These are phyloP conservation scores for Dendrolimus houi DNA, from an alignment of 2,888 invertebrate genomes.

Conservation along the genomic window DNA sequence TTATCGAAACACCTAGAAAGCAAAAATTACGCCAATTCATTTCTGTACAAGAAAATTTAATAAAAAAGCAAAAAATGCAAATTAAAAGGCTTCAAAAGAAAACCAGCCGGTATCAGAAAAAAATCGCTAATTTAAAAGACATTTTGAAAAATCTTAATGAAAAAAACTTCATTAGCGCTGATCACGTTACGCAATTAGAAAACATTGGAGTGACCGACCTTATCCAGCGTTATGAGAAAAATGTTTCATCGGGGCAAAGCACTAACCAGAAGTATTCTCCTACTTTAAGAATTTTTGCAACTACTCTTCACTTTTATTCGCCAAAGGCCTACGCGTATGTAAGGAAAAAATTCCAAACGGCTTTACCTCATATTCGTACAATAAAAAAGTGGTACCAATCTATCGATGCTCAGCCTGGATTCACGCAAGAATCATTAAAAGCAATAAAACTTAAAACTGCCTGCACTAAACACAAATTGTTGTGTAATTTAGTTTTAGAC, in stretches of 20 bases:
- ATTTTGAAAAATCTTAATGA: background rate
- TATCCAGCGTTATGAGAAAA: background rate
- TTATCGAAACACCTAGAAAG: too few species aligned
- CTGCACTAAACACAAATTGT: constrained; percentile 2
- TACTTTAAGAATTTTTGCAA: constrained; percentile 3
- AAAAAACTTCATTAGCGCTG: constrained; percentile 1
- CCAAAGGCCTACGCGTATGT: constrained; percentile 10
- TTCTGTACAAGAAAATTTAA: too few species aligned
- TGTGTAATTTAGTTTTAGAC: constrained; percentile 12
- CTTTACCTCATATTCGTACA: constrained; percentile 8
- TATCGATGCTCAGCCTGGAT: constrained; percentile 9
- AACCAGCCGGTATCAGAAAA: background rate
- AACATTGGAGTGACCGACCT: background rate
- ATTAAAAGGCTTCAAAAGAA: too few species aligned
- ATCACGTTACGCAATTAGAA: background rate
- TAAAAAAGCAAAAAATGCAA: too few species aligned
- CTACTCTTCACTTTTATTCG: constrained; percentile 12
- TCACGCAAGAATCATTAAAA: constrained; percentile 11
- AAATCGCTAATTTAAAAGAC: background rate
- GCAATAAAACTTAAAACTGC: constrained; percentile 7
- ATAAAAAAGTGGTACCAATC: constrained; percentile 9
- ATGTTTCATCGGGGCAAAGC: background rate
- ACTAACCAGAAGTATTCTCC: background rate
- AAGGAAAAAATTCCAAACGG: constrained; percentile 7
- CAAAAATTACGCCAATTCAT: too few species aligned